Base-by-base conservation (phyloP, 2,113 vertebrate species). In the Enhydra lutris region DNA sequence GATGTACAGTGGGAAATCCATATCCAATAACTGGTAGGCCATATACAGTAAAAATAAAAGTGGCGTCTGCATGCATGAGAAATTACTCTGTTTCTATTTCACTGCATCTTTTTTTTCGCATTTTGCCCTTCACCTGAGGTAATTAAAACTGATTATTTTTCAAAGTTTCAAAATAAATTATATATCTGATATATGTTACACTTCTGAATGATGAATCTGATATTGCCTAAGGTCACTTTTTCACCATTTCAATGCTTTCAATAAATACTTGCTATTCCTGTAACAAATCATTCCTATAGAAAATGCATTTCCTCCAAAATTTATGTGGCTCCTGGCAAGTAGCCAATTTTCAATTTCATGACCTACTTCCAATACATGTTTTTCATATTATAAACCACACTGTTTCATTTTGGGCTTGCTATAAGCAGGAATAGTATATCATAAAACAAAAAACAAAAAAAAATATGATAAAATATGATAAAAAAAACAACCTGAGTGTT, bases 261-360 rank as follows among this genome's bases (percentile, higher is more conserved):
- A 98, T 99, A 99, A 98, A 98, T 98, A 98, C 97, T 98, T 99
- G 98, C 97, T 98, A 98, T 98, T 98, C 97, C 97, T 98, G 80
- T 98, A 98, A 98, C 98, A 98, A 98, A 65, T 95, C 92, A 98
- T 98, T 97, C 97, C 92, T 96, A 94, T 96, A 98, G 98, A 98
- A 98, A 99, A 98, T 98, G 95, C 87, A 96, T 98, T 98, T 97
- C 92, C 94, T 98, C 96, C 86, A 97, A 97, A 99, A 99, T 98
- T 98, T 98, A 99, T 99, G 98, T 98, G 97, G 91, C 96, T 98
- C 97, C 97, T 98, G 98, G 98, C 98, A 98, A 98, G 98, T 97
- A 95, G 98, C 98, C 98, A 98, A 98, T 98, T 98, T 98, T 98
- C 97, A 98, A 98, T 98, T 98, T 99, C 99, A 98, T 98, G 97